These are phyloP conservation scores for Drosophila varians DNA, from an alignment of 1,140 invertebrate species.

Conservation along the genomic window DNA sequence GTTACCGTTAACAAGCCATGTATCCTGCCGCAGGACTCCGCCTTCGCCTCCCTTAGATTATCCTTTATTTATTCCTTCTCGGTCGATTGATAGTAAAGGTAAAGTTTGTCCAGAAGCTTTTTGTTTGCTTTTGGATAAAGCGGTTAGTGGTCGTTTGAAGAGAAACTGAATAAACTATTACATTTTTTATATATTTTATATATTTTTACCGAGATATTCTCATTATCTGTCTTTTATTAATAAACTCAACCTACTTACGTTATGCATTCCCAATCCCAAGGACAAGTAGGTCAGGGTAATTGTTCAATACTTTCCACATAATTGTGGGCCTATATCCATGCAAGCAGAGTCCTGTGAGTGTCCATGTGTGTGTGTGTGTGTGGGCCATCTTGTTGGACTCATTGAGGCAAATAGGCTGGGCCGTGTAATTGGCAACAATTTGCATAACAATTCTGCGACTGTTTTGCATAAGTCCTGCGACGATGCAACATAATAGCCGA, in stretches of 20 bases:
- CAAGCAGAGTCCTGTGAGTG: not conserved
- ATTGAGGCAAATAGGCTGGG: constrained; percentile 55
- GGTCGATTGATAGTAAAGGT: constrained; percentile 30
- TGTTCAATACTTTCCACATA: constrained; percentile 56
- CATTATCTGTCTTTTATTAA: not conserved
- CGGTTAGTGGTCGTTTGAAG: not conserved
- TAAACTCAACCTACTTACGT: not conserved
- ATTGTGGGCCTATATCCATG: constrained; percentile 1
- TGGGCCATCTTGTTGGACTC: constrained; percentile 14
- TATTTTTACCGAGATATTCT: not conserved
- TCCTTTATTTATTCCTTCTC: not conserved
- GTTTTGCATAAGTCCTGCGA: constrained; percentile 79
- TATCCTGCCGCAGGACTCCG: constrained; percentile 42
- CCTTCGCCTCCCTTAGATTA: not conserved
- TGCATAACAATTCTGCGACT: constrained; percentile 82
- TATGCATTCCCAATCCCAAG: not conserved
- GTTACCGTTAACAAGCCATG: constrained; percentile 65
- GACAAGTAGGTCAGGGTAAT: constrained; percentile 53
- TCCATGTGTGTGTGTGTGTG: not conserved
- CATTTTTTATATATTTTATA: not conserved
- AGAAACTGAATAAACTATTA: not conserved
- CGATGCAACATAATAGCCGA: constrained; percentile 74
- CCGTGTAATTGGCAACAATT: constrained; percentile 80
- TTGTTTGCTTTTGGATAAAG: not conserved
- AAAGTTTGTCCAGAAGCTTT: constrained; percentile 20